Conservation (phyloP, 1,140 invertebrate species). For the Drosophila tani region DNA sequence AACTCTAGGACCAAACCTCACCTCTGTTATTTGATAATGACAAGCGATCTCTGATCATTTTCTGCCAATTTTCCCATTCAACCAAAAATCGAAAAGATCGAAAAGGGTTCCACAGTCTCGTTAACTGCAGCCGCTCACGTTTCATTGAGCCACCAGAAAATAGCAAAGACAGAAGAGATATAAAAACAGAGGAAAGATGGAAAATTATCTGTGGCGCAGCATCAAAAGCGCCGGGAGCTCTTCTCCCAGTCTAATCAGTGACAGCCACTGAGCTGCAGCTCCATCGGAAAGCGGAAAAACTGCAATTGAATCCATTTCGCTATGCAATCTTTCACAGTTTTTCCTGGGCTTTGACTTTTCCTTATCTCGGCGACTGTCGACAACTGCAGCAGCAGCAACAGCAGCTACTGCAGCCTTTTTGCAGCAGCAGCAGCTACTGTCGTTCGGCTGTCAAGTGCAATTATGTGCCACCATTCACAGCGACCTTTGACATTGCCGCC, state of each 20-base stretch:
- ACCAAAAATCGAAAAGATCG: conserved; percentile 53
- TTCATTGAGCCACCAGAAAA: conserved; percentile 34
- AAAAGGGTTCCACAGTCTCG: conserved; percentile 65
- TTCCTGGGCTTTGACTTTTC: conserved; percentile 47
- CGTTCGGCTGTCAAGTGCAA: conserved; percentile 58
- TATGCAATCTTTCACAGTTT: conserved; percentile 77
- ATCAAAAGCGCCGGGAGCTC: conserved; percentile 64
- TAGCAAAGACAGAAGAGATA: not conserved
- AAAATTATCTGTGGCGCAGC: conserved; percentile 70
- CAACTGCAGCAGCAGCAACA: conserved; percentile 25
- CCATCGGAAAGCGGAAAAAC: conserved; percentile 44
- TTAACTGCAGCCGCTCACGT: conserved; percentile 69
- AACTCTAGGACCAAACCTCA: not conserved
- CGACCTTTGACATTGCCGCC: conserved; percentile 68
- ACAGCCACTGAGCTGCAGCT: conserved; percentile 49
- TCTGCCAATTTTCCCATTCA: conserved; percentile 63
- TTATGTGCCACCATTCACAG: conserved; percentile 55
- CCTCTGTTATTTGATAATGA: conserved; percentile 37
- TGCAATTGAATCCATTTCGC: conserved; percentile 76
- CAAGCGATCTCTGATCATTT: conserved; percentile 67
- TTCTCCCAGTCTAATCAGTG: conserved; percentile 63
- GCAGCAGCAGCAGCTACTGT: conserved; percentile 38
- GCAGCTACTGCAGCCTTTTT: conserved; percentile 7
- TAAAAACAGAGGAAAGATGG: conserved; percentile 40
- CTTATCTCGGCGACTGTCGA: conserved; percentile 48